Conservation (phyloP, 2,888 invertebrate genomes). For the Linyphia triangularis region DNA sequence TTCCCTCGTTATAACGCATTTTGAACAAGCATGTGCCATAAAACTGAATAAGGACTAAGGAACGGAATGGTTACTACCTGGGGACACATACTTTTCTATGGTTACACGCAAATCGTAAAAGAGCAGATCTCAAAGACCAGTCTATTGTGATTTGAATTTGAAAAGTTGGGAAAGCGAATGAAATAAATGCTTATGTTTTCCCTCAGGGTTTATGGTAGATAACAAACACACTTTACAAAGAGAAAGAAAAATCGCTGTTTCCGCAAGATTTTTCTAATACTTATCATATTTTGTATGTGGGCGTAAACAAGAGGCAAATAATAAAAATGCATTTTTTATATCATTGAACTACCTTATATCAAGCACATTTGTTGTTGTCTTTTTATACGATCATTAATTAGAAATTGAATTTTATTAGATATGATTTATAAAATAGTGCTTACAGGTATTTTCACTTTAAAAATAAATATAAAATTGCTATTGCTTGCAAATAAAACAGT, state of each 20-base stretch:
- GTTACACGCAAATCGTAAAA: constrained; percentile 29
- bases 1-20: constrained; percentile 18
- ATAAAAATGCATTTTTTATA: not conserved
- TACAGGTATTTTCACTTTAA: too few relatives aligned
- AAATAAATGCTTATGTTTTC: constrained; percentile 39
- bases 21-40: constrained; percentile 3
- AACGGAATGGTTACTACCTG: constrained; percentile 21
- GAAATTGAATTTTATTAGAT: too few relatives aligned
- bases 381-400: too few relatives aligned
- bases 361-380: too few relatives aligned
- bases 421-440: too few relatives aligned
- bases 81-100: constrained; percentile 32
- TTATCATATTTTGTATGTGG: not conserved
- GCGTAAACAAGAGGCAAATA: not conserved
- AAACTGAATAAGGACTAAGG: not conserved
- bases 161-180: constrained; percentile 29
- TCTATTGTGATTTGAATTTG: constrained; percentile 45
- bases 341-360: too few relatives aligned
- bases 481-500: too few relatives aligned
- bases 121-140: not conserved
- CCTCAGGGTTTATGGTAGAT: constrained; percentile 39
- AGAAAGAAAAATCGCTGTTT: constrained; percentile 21
- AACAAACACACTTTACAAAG: constrained; percentile 17
- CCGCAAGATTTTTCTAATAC: not conserved
- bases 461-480: too few relatives aligned